These are phyloP conservation scores for Oxyruncus cristatus DNA, from an alignment of 2,113 vertebrate genomes.

Conservation along the genomic window DNA sequence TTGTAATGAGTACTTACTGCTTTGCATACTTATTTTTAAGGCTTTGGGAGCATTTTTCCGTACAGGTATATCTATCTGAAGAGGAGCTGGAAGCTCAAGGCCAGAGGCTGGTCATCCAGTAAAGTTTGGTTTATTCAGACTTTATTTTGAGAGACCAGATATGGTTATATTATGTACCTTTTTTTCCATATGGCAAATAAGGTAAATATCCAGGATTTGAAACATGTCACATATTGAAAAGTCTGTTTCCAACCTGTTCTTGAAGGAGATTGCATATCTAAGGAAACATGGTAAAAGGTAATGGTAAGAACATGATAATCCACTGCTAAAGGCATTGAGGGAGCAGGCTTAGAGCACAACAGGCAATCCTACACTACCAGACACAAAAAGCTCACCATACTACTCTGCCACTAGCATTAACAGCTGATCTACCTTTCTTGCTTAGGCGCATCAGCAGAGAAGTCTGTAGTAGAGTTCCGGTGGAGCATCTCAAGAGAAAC, in stretches of 20 bases:
- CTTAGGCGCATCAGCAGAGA: neutral
- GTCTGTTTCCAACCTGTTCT: neutral
- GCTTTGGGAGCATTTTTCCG: neutral
- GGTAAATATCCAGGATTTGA: neutral
- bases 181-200: neutral
- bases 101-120: neutral
- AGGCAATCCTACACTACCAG: neutral
- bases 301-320: neutral
- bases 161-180: neutral
- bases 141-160: neutral
- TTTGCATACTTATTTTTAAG: neutral
- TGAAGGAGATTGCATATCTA: neutral
- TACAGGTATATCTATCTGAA: neutral
- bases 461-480: neutral
- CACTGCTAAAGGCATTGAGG: neutral
- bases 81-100: neutral
- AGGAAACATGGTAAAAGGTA: neutral
- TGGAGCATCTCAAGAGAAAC: neutral
- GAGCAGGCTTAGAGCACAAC: neutral
- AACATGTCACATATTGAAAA: neutral
- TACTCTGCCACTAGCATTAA: neutral
- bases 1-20: neutral
- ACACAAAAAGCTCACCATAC: neutral
- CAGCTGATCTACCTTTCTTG: neutral
- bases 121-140: neutral